Conservation (phyloP, 2,888 invertebrate genomes). For the Lottia gigantea region DNA sequence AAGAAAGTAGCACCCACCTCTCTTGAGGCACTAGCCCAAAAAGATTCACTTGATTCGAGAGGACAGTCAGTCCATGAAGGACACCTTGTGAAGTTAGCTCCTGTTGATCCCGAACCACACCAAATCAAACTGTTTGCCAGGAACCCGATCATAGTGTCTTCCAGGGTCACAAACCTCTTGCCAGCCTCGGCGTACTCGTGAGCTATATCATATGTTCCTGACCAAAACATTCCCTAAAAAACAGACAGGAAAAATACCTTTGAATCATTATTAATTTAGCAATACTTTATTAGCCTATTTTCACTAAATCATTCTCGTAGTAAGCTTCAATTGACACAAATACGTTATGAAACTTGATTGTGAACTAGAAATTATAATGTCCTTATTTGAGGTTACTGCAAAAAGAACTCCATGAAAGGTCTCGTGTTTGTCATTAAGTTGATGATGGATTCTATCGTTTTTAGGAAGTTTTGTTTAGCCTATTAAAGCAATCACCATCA, state of each 20-base stretch:
- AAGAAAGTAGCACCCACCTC: conserved; percentile 31
- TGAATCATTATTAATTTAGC: no score
- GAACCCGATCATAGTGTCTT: conserved; percentile 49
- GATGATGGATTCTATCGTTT: no score
- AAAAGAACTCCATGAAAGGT: no score
- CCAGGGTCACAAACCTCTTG: conserved; percentile 40
- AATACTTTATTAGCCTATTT: no score
- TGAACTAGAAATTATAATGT: no score
- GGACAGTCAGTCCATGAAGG: conserved; percentile 42
- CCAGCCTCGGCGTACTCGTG: conserved; percentile 42
- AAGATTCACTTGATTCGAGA: conserved; percentile 38
- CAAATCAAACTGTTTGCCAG: conserved; percentile 43
- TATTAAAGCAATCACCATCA: no score
- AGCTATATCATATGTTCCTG: conserved; percentile 42
- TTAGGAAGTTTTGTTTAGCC: no score
- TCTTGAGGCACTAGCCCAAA: conserved; percentile 49
- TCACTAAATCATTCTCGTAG: no score
- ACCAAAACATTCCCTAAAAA: conserved; percentile 45
- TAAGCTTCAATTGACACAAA: no score
- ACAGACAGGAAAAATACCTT: neutral
- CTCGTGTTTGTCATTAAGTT: no score
- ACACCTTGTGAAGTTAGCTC: conserved; percentile 38
- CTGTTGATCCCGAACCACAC: conserved; percentile 43
- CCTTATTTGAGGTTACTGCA: no score
- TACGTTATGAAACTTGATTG: no score